Conservation (phyloP, 2,797 vertebrate species). For the Diceros bicornis region DNA sequence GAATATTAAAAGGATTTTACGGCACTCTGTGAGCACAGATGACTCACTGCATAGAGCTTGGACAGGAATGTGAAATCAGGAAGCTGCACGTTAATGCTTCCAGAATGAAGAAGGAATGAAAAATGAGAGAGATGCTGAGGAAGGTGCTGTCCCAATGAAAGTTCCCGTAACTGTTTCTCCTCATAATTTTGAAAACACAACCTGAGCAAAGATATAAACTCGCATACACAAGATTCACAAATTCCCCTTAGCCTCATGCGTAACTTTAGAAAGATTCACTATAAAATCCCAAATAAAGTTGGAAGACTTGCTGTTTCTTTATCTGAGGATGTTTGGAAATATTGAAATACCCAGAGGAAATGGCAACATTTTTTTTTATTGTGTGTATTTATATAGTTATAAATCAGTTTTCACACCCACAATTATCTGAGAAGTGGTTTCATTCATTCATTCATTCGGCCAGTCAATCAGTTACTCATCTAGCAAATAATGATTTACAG, state of each 20-base stretch:
- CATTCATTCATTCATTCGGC: not conserved
- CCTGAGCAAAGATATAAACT: not conserved
- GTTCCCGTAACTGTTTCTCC: not conserved
- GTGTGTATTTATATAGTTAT: slow-evolving; percentile 25
- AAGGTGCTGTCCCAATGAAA: not conserved
- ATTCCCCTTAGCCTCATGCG: not conserved
- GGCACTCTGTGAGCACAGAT: slow-evolving; percentile 85
- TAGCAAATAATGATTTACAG: not conserved
- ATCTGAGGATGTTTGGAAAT: not conserved
- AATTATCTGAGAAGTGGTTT: not conserved
- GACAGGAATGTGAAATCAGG: not conserved
- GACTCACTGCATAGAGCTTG: not conserved
- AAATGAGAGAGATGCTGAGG: not conserved
- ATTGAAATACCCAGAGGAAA: slow-evolving; percentile 50
- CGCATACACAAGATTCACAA: not conserved
- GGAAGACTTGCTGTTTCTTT: slow-evolving; percentile 43
- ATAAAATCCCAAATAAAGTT: not conserved
- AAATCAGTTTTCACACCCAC: not conserved
- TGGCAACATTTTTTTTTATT: not conserved
- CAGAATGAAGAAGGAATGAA: not conserved
- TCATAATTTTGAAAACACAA: not conserved
- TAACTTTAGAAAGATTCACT: not conserved
- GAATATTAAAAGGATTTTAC: slow-evolving; percentile 84
- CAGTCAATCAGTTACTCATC: not conserved
- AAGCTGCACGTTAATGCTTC: not conserved